These are phyloP conservation scores for Thumatha senex DNA, from an alignment of 2,888 invertebrate genomes.

Conservation along the genomic window DNA sequence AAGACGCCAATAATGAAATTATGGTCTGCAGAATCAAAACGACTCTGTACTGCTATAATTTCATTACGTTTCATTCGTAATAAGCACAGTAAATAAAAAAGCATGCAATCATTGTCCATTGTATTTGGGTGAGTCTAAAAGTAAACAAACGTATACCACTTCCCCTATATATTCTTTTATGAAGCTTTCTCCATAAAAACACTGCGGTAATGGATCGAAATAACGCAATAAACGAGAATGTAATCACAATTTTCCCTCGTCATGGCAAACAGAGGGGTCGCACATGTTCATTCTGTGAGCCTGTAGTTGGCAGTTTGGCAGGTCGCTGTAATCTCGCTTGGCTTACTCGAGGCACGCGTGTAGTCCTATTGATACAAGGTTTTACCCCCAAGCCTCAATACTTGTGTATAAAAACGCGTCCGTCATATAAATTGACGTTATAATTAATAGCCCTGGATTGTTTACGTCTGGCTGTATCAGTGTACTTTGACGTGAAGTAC, in stretches of 20 bases:
- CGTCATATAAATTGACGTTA: slow-evolving; percentile 25
- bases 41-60: neutral
- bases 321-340: slow-evolving; percentile 53
- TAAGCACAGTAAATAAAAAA: too few relatives aligned
- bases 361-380: slow-evolving; percentile 60
- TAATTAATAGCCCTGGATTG: slow-evolving; percentile 11
- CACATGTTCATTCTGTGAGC: slow-evolving; percentile 41
- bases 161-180: slow-evolving; percentile 20
- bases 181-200: slow-evolving; percentile 31
- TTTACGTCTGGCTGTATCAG: slow-evolving; percentile 39
- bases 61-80: too few relatives aligned
- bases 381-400: slow-evolving; percentile 41
- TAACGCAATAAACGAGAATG: slow-evolving; percentile 65
- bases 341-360: slow-evolving; percentile 38
- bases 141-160: slow-evolving; percentile 12
- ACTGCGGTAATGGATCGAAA: slow-evolving; percentile 56
- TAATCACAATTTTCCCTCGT: slow-evolving; percentile 58
- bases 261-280: slow-evolving; percentile 41
- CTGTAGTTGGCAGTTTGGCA: slow-evolving; percentile 7
- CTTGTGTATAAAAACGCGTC: slow-evolving; percentile 41
- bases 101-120: neutral
- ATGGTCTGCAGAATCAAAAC: neutral
- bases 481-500: neutral
- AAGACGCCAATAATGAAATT: neutral
- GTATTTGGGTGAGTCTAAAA: slow-evolving; percentile 5